phyloP scores from a whole-genome alignment of 2,797 vertebrate species.

The Malurus splendens region DNA sequence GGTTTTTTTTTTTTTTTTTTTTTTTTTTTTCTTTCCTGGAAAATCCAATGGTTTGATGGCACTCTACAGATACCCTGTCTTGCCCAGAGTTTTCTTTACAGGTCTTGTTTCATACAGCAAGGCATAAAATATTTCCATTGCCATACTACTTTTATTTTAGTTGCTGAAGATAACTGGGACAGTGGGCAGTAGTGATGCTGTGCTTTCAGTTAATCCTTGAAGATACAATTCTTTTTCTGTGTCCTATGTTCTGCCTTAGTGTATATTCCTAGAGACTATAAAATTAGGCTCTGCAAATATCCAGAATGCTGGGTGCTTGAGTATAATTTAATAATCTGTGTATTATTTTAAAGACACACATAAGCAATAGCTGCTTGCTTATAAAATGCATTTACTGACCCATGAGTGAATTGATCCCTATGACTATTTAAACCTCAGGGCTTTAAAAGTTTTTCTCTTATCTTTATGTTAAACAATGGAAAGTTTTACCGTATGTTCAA shows the following conservation, averaged over 20 bases:
- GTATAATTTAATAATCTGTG: constrained; percentile 74
- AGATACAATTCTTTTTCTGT: background rate
- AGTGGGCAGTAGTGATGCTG: background rate
- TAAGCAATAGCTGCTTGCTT: constrained; percentile 72
- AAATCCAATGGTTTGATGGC: background rate
- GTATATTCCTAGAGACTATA: background rate
- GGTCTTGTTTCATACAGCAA: background rate
- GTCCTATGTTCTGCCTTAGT: background rate
- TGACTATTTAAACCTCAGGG: constrained; percentile 83
- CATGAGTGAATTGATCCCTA: constrained; percentile 85
- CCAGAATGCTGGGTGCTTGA: background rate
- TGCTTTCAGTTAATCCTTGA: background rate
- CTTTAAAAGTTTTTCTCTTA: constrained; percentile 75
- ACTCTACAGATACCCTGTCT: background rate
- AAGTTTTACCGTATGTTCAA: constrained; percentile 92
- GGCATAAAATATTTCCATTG: background rate
- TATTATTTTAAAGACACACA: constrained; percentile 81
- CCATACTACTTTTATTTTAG: background rate
- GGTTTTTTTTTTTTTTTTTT: background rate
- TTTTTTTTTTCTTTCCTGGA: accelerated
- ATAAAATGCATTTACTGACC: constrained; percentile 85
- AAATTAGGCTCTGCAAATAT: background rate
- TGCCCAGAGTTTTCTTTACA: background rate
- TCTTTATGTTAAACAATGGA: constrained; percentile 87
- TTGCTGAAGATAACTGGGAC: background rate